phyloP scores from a whole-genome alignment of 2,888 invertebrate genomes.

The Stenolophus ochropezus region DNA sequence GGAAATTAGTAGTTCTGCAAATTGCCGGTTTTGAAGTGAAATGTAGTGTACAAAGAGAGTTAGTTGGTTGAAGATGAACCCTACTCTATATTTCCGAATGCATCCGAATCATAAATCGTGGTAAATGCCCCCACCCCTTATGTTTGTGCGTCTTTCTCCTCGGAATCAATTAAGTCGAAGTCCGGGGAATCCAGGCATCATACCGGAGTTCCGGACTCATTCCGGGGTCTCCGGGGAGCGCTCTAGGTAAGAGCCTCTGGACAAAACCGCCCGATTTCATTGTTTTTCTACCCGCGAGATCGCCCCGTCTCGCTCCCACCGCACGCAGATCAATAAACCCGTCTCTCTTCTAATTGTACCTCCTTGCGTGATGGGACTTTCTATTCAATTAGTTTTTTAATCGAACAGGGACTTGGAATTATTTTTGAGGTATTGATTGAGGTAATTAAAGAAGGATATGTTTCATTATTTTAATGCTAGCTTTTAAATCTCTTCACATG shows the following conservation, averaged over 20 bases:
- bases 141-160: neutral
- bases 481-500: neutral
- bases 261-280: conserved; percentile 39
- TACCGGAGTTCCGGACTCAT: conserved; percentile 20
- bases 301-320: neutral
- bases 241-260: conserved; percentile 16
- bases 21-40: no score
- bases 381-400: conserved; percentile 49
- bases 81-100: neutral
- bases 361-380: conserved; percentile 21
- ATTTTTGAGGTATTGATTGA: conserved; percentile 25
- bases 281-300: conserved; percentile 24
- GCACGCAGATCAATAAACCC: neutral
- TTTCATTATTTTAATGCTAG: neutral
- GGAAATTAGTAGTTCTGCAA: no score
- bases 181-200: conserved; percentile 13
- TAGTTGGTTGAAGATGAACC: no score
- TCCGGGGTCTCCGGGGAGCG: conserved; percentile 33
- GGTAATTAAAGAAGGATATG: neutral
- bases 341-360: conserved; percentile 12
- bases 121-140: neutral
- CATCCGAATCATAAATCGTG: neutral
- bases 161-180: conserved; percentile 34
- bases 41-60: no score
- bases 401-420: conserved; percentile 37